Conservation (phyloP, 2,888 invertebrate species). For the Euplexia lucipara region DNA sequence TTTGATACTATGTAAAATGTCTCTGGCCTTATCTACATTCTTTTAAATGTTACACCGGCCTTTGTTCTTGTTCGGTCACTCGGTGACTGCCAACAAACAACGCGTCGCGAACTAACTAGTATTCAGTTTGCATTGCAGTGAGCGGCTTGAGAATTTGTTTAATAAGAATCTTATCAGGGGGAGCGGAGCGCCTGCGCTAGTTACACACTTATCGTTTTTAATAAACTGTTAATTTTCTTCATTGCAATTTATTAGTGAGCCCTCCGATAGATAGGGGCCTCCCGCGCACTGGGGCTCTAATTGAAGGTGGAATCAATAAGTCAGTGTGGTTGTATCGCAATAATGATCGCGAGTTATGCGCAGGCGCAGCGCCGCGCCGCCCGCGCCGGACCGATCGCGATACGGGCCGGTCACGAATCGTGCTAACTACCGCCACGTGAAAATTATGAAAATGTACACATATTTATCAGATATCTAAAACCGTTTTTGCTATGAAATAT, state of each 20-base stretch:
- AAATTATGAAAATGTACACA: conserved; percentile 68
- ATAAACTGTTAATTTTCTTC: conserved; percentile 66
- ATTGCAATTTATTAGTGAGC: conserved; percentile 65
- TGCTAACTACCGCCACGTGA: conserved; percentile 54
- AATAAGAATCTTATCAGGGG: conserved; percentile 35
- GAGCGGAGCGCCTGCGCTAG: conserved; percentile 30
- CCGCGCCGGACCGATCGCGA: conserved; percentile 62
- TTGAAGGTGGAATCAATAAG: conserved; percentile 80
- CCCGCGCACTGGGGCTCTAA: conserved; percentile 69
- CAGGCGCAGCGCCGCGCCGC: conserved; percentile 53
- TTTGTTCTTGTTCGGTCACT: conserved; percentile 43
- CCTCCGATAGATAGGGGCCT: conserved; percentile 63
- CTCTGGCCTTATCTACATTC: conserved; percentile 53
- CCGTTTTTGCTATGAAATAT: conserved; percentile 31
- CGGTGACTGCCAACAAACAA: neutral
- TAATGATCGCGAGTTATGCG: conserved; percentile 66
- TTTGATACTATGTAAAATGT: conserved; percentile 46
- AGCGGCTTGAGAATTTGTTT: conserved; percentile 46
- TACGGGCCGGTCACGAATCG: conserved; percentile 66
- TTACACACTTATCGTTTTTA: conserved; percentile 56
- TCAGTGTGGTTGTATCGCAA: conserved; percentile 72
- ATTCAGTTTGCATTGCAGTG: conserved; percentile 11
- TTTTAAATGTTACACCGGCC: conserved; percentile 54
- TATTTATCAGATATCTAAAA: conserved; percentile 54
- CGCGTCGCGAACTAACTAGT: conserved; percentile 8